phyloP scores from a whole-genome alignment of 2,113 vertebrate genomes.

The Bos javanicus region DNA sequence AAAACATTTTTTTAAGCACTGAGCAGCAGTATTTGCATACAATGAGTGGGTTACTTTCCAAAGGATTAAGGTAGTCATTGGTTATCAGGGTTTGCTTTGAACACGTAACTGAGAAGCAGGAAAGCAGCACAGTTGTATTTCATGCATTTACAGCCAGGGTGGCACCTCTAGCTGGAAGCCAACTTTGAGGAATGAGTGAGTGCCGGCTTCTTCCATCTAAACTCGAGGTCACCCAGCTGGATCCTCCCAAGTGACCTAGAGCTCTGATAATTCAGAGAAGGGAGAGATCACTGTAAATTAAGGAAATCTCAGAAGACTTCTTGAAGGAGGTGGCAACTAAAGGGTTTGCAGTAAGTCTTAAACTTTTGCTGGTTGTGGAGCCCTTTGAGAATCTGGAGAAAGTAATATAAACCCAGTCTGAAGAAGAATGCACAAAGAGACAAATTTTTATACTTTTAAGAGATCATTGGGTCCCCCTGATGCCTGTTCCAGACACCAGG shows the following conservation, averaged over 20 bases:
- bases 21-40: slow-evolving; percentile 40
- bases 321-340: not conserved
- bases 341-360: not conserved
- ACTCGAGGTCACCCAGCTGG: not conserved
- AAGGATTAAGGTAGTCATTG: not conserved
- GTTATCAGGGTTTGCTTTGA: not conserved
- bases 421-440: not conserved
- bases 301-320: slow-evolving; percentile 13
- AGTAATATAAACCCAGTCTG: not conserved
- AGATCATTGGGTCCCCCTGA: fast-evolving
- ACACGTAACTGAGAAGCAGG: not conserved
- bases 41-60: not conserved
- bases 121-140: not conserved
- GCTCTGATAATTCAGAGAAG: not conserved
- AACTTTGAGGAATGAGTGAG: not conserved
- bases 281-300: not conserved
- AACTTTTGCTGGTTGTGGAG: not conserved
- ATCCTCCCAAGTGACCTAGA: not conserved
- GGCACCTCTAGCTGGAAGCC: not conserved
- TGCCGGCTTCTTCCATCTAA: not conserved
- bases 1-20: not conserved
- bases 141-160: not conserved
- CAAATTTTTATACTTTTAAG: not conserved
- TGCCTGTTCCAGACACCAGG: not conserved
- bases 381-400: not conserved